Base-by-base conservation (phyloP, 2,888 invertebrate species). In the Stictocephala bisonia region DNA sequence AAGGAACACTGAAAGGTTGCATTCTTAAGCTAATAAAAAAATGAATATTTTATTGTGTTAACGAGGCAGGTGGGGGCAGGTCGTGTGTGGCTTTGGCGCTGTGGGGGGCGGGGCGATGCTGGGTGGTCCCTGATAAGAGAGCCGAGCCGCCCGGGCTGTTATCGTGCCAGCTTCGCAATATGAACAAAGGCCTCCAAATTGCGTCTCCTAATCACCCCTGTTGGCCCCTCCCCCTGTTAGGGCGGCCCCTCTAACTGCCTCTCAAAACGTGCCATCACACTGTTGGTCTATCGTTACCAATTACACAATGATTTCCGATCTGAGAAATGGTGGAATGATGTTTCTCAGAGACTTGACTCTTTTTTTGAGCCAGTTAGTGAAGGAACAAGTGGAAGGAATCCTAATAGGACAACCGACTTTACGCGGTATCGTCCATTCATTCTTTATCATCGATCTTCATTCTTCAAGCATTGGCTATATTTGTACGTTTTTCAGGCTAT, bases 1-100 rank as follows among this genome's bases (percentile, higher is more conserved):
- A 18, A 56, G 13, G 56, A 24, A 56, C 26, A 70, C 22, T 22
- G 68, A 35, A 69, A 35, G 69, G 69, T 35, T 68, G 51, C 68
- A 68, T 68, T 68, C 68, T 68, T 68, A 13, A 26, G 29, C 41
- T 41, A 71, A 44, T 56, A 71, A 51, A 64, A 60, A 64, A 71
- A 73, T 69, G 73, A 73, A 69, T 73, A 73, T 73, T 73, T 73
- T 73, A 73, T 73, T 73, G 73, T 73, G 69, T 69, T 73, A 73
- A 73, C 73, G 73, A 73, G 58, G 50, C 48, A 50, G 66, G 53
- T 48, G 44, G 56, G 44, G 29, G 29, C 27, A 41, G 15, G 35
- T 18, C 24, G 67, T 48, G 73, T 51, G 73, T 50, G 69, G 68
- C 51, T 31, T n/a, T n/a, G 69, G 27, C 22, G 51, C 50, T 50